Base-by-base conservation (phyloP, 53 echinoderm and acorn worm genomes). In the Crossaster papposus region DNA sequence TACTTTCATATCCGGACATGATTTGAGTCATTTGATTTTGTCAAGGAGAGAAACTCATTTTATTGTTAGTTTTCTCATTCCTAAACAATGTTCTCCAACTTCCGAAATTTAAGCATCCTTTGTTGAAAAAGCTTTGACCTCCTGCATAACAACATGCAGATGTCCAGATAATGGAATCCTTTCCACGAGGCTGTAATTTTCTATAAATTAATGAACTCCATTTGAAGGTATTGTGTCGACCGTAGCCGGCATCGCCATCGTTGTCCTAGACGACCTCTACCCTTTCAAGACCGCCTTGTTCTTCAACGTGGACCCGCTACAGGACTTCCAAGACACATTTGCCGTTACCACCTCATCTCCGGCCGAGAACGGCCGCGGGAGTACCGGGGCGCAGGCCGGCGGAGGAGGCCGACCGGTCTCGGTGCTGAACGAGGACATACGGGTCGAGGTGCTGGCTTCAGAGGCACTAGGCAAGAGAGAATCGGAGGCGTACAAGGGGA, bases 251-350 rank as follows among this genome's bases (percentile, higher is more conserved):
- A 51, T 90, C 52, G 54, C 82, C 35, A 88, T 94, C 30, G 78
- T 90, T 36, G 6, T 90, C 50, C 9, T 86, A 29, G 88, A 94
- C 53, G 89, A 86, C 70, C 74, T 92, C 28, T 78, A 63, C 73
- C 94, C 92, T 0, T 51, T 78, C 64, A 68, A 88, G 78, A 90
- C 79, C 20, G 86, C 90, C 34, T 34, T 50, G 24, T 94, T 94
- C 80, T 94, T 94, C 71, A 81, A 89, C 72, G 70, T 92, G n/a
- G 92, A 94, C 35, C 87, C 89, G 0, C 71, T 88, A 4, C 90
- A 90, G 51, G 94, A 94, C 54, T 93, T 80, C 70, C 77, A 93
- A 31, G 93, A 93, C 50, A 73, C 90, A 18, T 86, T 51, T 65
- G 44, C 37, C 44, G 44, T 44, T 23, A 68, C 79, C 38, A 36